Base-by-base conservation (phyloP, 2,113 vertebrate genomes). In the Fulica atra region DNA sequence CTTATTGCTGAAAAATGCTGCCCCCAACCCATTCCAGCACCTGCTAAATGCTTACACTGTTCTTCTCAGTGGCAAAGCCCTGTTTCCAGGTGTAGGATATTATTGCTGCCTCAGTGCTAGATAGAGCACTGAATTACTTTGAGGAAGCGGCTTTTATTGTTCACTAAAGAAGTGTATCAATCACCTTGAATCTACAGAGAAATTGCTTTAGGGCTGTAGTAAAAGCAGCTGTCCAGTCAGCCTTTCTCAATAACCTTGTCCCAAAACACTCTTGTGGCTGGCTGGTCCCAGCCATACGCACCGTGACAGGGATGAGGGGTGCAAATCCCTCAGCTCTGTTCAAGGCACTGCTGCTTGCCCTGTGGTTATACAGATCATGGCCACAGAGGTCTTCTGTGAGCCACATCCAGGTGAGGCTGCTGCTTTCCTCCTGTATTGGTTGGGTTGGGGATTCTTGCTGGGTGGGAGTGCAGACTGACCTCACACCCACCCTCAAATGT, bases 401-500 rank as follows among this genome's bases (percentile, higher is more conserved):
- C 36, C 44, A 44, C 14, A 13, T 44, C 21, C 5, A 2, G 9
- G 42, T 18, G 50, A 80, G 59, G 74, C 63, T 70, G 72, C 29
- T 54, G 56, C 29, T 54, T 60, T 70, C 24, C 57, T 65, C 25
- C 51, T 44, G 63, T 19, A 6, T 20, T 15, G 5, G 0, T 1
- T 17, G 44, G 36, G 8, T 29, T 29, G 35, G 20, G 40, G 35
- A 53, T 63, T 42, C 42, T n/a, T 1, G 0, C 29, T 7, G 21
- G 19, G 4, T n/a, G 4, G 20, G 35, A 56, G 35, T 11, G 33
- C 69, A 56, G 31, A 12, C 23, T 60, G 51, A 50, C 19, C 14
- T 46, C 0, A 0, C 50, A 85, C 26, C 11, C 14, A 26, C 15
- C 8, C 11, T 48, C 5, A 16, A 0, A 0, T 2, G 11, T 36